Conservation (phyloP, 1,140 invertebrate genomes). For the Caenorhabditis tropicalis region DNA sequence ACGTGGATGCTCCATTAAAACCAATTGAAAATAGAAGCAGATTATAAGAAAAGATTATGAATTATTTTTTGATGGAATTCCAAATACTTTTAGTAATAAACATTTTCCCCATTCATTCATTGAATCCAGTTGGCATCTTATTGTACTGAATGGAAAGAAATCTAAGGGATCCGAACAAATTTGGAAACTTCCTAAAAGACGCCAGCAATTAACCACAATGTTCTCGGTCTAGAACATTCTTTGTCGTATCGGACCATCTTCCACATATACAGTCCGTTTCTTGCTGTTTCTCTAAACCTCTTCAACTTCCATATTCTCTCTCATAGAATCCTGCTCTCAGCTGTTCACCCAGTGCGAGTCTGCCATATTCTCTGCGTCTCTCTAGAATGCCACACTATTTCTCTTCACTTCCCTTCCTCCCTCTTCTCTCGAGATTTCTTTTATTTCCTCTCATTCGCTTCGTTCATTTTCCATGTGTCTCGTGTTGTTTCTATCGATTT, state of each 20-base stretch:
- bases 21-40: constrained; percentile 42
- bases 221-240: not conserved
- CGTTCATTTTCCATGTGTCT: not conserved
- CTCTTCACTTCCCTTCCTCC: not conserved
- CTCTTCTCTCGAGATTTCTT: not conserved
- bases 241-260: not conserved
- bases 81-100: no score
- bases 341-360: not conserved
- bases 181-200: no score
- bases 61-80: not conserved
- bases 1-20: not conserved
- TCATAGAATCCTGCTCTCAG: not conserved
- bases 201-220: no score
- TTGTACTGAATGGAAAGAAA: no score
- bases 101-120: no score
- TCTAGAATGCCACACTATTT: not conserved
- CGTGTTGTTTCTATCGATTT: constrained; percentile 9
- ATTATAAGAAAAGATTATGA: not conserved
- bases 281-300: not conserved
- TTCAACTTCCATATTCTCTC: not conserved
- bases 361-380: not conserved
- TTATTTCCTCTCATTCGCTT: not conserved
- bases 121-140: no score
- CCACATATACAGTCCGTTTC: not conserved
- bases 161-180: no score